Conservation (phyloP, 2,113 vertebrate genomes). For the Misgurnus anguillicaudatus region DNA sequence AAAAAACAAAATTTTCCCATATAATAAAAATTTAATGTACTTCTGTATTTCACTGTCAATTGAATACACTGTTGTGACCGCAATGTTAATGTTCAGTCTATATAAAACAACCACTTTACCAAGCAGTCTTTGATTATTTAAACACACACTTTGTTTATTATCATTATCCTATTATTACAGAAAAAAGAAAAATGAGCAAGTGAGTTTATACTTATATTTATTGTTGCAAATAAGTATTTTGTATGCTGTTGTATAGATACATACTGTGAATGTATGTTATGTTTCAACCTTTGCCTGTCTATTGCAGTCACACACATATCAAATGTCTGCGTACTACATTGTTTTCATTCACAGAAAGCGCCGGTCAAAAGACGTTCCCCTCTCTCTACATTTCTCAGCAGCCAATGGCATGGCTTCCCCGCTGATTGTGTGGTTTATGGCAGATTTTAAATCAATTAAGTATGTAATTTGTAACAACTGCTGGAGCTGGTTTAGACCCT, state of each 20-base stretch:
- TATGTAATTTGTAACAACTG: slow-evolving; percentile 99
- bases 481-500: slow-evolving; percentile 87
- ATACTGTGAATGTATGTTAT: slow-evolving; percentile 35
- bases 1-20: no score
- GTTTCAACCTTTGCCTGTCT: slow-evolving; percentile 35
- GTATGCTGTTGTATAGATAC: not conserved
- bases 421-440: slow-evolving; percentile 76
- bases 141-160: not conserved
- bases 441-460: slow-evolving; percentile 86
- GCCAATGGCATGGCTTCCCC: slow-evolving; percentile 61
- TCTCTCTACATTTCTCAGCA: slow-evolving; percentile 50
- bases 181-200: not conserved
- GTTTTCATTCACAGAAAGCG: slow-evolving; percentile 47
- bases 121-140: not conserved
- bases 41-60: not conserved
- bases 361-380: slow-evolving; percentile 18
- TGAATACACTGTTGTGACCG: not conserved
- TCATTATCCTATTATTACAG: not conserved
- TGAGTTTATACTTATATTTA: not conserved
- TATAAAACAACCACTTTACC: not conserved
- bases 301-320: slow-evolving; percentile 45
- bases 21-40: no score
- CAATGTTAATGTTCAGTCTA: not conserved
- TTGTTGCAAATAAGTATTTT: not conserved
- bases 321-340: slow-evolving; percentile 30